A percentile compares a stretch with the other conserved stretches of the same genome.
Evolutionary conservation across 1,140 invertebrate genomes (phyloP).

Genomic region (Andrena cerasifolii): DNA sequence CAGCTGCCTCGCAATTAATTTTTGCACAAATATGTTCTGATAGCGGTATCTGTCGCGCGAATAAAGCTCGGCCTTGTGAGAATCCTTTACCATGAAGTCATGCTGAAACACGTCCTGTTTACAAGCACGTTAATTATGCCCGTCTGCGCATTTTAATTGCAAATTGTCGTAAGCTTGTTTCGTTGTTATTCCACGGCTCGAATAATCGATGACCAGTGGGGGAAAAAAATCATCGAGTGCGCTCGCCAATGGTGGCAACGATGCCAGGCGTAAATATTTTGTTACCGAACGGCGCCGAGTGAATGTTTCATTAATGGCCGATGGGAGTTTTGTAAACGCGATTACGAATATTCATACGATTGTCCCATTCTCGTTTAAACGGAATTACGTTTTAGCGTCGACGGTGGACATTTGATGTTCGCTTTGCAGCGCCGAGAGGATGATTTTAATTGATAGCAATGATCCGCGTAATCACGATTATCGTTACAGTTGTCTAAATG

Average conservation of each 20-base stretch:
- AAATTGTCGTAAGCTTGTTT: slow-evolving; percentile 2
- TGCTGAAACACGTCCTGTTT: not conserved
- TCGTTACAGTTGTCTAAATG: not conserved
- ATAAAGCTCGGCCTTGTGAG: not conserved
- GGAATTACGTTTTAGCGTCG: not conserved
- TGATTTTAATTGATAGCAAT: slow-evolving; percentile 58
- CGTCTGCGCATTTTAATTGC: slow-evolving; percentile 6
- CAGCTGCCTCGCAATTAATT: slow-evolving; percentile 21
- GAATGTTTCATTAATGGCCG: not conserved
- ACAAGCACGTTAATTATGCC: slow-evolving; percentile 1
- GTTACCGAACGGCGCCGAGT: not conserved
- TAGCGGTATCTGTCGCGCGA: not conserved
- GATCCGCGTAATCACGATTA: slow-evolving; percentile 33
- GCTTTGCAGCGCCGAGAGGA: not conserved
- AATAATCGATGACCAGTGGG: not conserved
- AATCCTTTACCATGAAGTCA: not conserved
- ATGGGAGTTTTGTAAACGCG: no score
- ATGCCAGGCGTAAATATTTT: not conserved
- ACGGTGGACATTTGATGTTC: not conserved
- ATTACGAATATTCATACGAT: not conserved
- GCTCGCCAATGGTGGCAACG: not conserved
- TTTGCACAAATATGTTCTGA: slow-evolving; percentile 30
- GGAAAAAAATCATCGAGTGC: not conserved
- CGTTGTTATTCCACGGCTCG: not conserved
- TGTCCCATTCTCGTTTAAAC: not conserved